These are phyloP conservation scores for Pipistrellus pipistrellus DNA, from an alignment of 2,797 vertebrate species.

Conservation along the genomic window DNA sequence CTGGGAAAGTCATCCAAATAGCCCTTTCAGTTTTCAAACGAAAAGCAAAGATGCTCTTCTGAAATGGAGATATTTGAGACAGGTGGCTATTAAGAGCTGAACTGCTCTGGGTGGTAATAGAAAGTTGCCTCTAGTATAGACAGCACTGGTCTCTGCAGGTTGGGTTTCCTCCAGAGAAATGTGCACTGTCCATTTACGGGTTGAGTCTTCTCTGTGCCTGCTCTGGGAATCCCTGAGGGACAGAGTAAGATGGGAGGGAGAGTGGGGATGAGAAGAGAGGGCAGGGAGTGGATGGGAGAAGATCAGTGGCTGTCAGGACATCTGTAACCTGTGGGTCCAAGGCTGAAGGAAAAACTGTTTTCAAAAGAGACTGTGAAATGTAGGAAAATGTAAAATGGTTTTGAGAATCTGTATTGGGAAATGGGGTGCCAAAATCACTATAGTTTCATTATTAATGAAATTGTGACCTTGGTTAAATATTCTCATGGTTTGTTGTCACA, in stretches of 20 bases:
- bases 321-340: background rate
- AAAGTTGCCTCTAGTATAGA: background rate
- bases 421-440: background rate
- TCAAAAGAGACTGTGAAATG: background rate
- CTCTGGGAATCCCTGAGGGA: background rate
- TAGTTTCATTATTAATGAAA: slow-evolving; percentile 1
- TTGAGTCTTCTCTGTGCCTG: background rate
- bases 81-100: background rate
- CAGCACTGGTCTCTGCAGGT: background rate
- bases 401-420: background rate
- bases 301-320: background rate
- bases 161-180: background rate
- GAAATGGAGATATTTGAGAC: slow-evolving; percentile 6
- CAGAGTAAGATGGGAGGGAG: background rate
- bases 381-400: background rate
- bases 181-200: background rate
- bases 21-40: slow-evolving; percentile 8
- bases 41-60: background rate
- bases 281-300: background rate
- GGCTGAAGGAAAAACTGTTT: background rate
- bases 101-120: background rate
- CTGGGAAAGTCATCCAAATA: background rate
- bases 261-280: too few relatives aligned
- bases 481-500: background rate
- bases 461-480: slow-evolving; percentile 11